phyloP scores from a whole-genome alignment of 2,113 vertebrate species.

The Rostratula benghalensis region DNA sequence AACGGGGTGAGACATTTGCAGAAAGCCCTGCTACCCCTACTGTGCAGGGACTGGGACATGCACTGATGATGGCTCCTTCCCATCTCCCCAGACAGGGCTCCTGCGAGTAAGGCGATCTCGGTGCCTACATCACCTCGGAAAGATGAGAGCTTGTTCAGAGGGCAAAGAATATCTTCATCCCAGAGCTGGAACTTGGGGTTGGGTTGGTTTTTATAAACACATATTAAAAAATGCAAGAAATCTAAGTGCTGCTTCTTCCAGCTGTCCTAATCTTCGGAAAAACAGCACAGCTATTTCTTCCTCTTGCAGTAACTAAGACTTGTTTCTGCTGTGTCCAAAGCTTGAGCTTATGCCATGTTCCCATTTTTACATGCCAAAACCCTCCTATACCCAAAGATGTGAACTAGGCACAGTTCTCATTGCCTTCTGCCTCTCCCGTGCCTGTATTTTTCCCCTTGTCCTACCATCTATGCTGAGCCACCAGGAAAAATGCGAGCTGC shows the following conservation, averaged over 20 bases:
- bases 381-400: neutral
- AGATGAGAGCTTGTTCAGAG: neutral
- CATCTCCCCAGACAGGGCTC: neutral
- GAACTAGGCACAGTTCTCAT: neutral
- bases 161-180: fast-evolving
- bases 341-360: fast-evolving
- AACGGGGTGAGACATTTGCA: neutral
- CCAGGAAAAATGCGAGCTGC: neutral
- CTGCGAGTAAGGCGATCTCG: neutral
- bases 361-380: neutral
- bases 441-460: neutral
- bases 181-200: neutral
- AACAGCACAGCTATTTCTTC: neutral
- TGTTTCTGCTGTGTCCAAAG: neutral
- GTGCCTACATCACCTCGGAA: neutral
- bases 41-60: fast-evolving
- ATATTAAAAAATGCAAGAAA: neutral
- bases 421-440: neutral
- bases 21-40: neutral
- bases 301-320: neutral
- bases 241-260: neutral
- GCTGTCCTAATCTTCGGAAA: neutral
- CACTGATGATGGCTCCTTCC: neutral
- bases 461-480: neutral
- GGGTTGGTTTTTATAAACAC: neutral